Conservation (phyloP, 1,140 invertebrate genomes). For the Euura lappo region DNA sequence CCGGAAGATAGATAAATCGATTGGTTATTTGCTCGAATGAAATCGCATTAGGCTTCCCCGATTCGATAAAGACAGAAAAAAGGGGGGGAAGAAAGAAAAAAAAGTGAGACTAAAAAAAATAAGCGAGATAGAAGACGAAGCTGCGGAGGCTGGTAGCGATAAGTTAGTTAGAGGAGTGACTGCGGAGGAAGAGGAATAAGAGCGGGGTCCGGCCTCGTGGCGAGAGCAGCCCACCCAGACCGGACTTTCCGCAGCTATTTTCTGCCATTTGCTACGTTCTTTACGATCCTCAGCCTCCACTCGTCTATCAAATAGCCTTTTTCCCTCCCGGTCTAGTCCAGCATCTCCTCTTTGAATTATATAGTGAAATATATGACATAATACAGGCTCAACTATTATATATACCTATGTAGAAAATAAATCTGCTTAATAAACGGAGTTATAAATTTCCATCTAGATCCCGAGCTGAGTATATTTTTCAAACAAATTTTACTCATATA, state of each 20-base stretch:
- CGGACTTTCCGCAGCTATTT: not conserved
- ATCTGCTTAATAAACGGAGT: too few species aligned
- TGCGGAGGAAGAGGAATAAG: conserved; percentile 29
- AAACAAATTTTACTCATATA: too few species aligned
- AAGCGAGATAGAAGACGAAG: conserved; percentile 32
- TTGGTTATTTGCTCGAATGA: conserved; percentile 53
- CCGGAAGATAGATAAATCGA: conserved; percentile 41
- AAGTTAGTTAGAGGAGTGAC: conserved; percentile 53
- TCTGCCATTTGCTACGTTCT: not conserved
- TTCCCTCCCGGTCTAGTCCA: too few species aligned
- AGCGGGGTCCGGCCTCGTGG: not conserved
- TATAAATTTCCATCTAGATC: too few species aligned
- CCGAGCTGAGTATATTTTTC: too few species aligned
- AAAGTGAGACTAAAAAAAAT: not conserved
- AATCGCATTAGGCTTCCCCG: conserved; percentile 53
- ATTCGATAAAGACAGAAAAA: conserved; percentile 51
- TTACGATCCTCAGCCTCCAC: not conserved
- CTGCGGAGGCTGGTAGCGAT: conserved; percentile 41
- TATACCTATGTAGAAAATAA: too few species aligned
- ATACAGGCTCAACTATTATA: too few species aligned
- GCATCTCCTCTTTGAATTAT: too few species aligned
- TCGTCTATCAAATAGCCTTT: not conserved
- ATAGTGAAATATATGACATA: too few species aligned
- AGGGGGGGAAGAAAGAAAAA: not conserved
- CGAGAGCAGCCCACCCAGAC: not conserved